Base-by-base conservation (phyloP, 2,888 invertebrate genomes). In the Piscicola geometra region DNA sequence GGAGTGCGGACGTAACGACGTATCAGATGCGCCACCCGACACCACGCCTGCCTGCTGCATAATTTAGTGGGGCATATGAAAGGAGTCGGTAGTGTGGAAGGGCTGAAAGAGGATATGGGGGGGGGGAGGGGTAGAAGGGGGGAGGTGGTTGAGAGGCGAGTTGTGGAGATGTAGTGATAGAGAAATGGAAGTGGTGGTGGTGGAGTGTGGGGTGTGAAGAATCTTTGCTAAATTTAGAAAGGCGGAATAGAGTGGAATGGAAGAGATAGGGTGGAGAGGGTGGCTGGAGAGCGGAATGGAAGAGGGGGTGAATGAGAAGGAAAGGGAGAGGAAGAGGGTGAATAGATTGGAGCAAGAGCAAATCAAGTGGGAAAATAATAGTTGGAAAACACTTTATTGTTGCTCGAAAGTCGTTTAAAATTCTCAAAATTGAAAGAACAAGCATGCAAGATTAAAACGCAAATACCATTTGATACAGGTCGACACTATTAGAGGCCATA, bases 121-220 rank as follows among this genome's bases (percentile, higher is more conserved):
- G 35, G 36, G 21, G 56, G 60, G 64, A 30, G 47, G 56, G 68
- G 41, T 36, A 32, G 50, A 75, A 33, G 75, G 50, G 64, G 35
- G 60, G 76, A 68, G 56, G 36, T 28, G 70, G 47, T 41, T 47
- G 78, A 33, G 50, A 70, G 47, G 68, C 36, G 36, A 69, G 30
- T 28, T 47, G 33, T 25, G 56, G 60, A 75, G 41, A 72, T 18
- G 60, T 32, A 33, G 47, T 56, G 30, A 25, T 30, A 18, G 72
- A 74, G 28, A 66, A 74, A 15, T 41, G 41, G 15, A 41, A n/a
- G n/a, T 70, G 47, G 30, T 15, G 56, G 41, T 71, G 71, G 71
- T 50, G 50, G 50, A 56, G 52, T 3, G 28, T 71, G 30, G 32
- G 50, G 50, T 28, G 50, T 25, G 56, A 50, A 32, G 56, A 32